Evolutionary conservation across 2,113 vertebrate genomes (phyloP).

Genomic region (Hystrix cristata): DNA sequence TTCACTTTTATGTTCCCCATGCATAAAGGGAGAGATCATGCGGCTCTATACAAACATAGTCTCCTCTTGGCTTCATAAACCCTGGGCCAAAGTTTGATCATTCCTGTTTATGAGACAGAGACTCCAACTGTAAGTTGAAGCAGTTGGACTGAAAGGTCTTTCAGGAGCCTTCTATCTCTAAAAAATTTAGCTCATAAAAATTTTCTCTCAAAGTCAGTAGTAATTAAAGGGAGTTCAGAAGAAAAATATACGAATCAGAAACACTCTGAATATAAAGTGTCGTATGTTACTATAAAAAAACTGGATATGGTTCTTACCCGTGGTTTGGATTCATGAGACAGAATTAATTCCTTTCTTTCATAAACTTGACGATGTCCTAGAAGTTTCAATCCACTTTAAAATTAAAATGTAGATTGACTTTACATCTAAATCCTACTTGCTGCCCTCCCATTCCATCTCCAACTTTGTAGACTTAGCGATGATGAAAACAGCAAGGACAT

Average conservation of each 20-base stretch:
- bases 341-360: constrained; percentile 75
- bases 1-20: constrained; percentile 34
- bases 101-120: neutral
- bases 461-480: constrained; percentile 39
- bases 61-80: neutral
- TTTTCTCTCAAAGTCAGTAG: neutral
- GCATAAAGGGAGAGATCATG: neutral
- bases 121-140: neutral
- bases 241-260: constrained; percentile 37
- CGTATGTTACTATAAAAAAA: constrained; percentile 54
- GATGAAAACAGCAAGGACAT: constrained; percentile 66
- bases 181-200: neutral
- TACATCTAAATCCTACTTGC: constrained; percentile 50
- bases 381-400: constrained; percentile 69
- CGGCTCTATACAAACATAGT: neutral
- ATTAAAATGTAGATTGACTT: constrained; percentile 71
- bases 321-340: constrained; percentile 61
- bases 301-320: constrained; percentile 29
- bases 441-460: constrained; percentile 56
- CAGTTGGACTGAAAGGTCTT: neutral
- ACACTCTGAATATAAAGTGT: constrained; percentile 51
- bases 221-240: constrained; percentile 49
- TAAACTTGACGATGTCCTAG: constrained; percentile 65
- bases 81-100: constrained; percentile 17
- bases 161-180: neutral